phyloP scores from a whole-genome alignment of 2,888 invertebrate species.

The Conomelus anceps region DNA sequence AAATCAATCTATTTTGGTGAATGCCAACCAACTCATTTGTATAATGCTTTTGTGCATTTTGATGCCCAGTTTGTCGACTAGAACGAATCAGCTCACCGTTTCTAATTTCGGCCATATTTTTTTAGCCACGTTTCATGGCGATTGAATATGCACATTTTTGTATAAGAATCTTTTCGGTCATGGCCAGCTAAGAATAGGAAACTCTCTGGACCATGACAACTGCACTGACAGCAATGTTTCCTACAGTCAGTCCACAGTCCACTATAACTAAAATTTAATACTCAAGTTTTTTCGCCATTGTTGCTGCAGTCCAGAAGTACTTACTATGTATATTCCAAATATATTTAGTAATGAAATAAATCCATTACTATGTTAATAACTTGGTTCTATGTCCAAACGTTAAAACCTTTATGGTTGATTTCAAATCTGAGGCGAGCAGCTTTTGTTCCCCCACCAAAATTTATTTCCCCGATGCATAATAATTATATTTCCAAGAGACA shows the following conservation, averaged over 20 bases:
- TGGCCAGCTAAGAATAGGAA: background rate
- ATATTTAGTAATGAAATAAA: too few species aligned
- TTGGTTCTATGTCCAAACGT: too few species aligned
- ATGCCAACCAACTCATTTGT: background rate
- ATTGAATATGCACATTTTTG: background rate
- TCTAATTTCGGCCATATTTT: background rate
- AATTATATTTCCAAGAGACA: too few species aligned
- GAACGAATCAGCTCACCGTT: background rate
- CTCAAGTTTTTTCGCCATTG: background rate
- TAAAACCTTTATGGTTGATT: too few species aligned
- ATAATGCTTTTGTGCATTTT: background rate
- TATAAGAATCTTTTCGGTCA: background rate
- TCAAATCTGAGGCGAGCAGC: too few species aligned
- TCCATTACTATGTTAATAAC: too few species aligned
- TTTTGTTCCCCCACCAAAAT: too few species aligned
- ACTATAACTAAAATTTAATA: background rate
- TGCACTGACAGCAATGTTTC: too few species aligned
- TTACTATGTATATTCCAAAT: too few species aligned
- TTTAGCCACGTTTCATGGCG: background rate
- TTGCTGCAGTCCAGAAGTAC: background rate
- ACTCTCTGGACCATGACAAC: background rate
- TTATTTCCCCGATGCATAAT: too few species aligned
- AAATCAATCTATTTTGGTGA: background rate
- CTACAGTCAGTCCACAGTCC: background rate
- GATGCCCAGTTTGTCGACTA: background rate